phyloP scores from a whole-genome alignment of 1,140 invertebrate species.

The Penaeus indicus region DNA sequence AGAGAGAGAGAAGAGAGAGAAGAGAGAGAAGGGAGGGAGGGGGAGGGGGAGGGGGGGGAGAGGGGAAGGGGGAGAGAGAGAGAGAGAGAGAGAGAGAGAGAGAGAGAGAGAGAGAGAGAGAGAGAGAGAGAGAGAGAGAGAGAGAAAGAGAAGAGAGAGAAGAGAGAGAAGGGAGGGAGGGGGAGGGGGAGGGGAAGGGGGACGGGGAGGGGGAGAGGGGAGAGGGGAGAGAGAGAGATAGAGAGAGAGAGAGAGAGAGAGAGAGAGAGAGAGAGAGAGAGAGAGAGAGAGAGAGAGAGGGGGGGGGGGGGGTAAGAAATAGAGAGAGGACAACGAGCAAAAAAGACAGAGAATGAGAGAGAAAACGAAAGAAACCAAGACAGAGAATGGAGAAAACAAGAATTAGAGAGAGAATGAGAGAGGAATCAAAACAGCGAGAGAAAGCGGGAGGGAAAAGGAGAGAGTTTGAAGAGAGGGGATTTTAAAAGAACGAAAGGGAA shows the following conservation, averaged over 20 bases:
- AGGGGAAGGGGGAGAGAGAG: not conserved
- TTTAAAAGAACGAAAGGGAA: too few species aligned
- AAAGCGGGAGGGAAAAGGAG: too few species aligned
- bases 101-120: not conserved
- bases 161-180: not conserved
- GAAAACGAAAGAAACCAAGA: not conserved
- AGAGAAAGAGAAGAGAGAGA: not conserved
- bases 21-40: too few species aligned
- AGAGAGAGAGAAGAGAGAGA: too few species aligned
- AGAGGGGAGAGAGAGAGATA: not conserved
- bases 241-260: not conserved
- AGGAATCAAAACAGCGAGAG: too few species aligned
- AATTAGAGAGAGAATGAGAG: too few species aligned
- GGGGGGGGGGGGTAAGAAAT: not conserved
- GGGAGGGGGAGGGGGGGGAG: not conserved
- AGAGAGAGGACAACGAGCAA: slow-evolving; percentile 21
- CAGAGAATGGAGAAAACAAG: not conserved
- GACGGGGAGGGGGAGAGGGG: not conserved
- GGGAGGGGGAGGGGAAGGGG: not conserved
- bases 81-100: not conserved
- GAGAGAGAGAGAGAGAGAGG: slow-evolving; percentile 1
- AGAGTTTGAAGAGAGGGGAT: too few species aligned
- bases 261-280: not conserved
- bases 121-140: not conserved
- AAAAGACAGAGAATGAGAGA: not conserved